These are phyloP conservation scores for Phaetusa simplex DNA, from an alignment of 2,113 vertebrate species.

Conservation along the genomic window DNA sequence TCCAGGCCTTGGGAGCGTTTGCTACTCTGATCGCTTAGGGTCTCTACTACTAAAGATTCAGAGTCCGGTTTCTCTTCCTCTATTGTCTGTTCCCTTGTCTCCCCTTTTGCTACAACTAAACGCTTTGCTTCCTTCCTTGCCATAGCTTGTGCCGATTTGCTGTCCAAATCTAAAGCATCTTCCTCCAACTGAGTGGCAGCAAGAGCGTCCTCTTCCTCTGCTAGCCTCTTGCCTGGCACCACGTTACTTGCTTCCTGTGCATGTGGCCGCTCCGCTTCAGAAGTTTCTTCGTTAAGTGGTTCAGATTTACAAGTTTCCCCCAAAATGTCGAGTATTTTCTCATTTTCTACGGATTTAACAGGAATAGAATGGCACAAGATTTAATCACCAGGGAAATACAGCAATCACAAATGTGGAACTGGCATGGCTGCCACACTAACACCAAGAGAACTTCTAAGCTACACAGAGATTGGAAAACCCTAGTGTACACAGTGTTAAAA, in stretches of 20 bases:
- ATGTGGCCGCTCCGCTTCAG: conserved; percentile 79
- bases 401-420: conserved; percentile 95
- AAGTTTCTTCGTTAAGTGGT: conserved; percentile 90
- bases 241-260: conserved; percentile 87
- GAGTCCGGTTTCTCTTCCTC: conserved; percentile 83
- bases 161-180: conserved; percentile 83
- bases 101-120: conserved; percentile 82
- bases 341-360: conserved; percentile 99
- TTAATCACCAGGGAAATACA: conserved; percentile 99
- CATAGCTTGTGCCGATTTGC: conserved; percentile 75
- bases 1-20: conserved; percentile 80
- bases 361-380: conserved; percentile 99
- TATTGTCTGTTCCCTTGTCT: conserved; percentile 77
- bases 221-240: conserved; percentile 79
- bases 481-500: conserved; percentile 54
- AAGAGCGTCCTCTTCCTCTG: conserved; percentile 89
- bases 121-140: conserved; percentile 80
- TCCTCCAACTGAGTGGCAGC: conserved; percentile 78
- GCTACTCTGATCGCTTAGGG: conserved; percentile 82
- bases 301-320: conserved; percentile 98
- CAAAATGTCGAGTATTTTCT: conserved; percentile 97
- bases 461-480: conserved; percentile 84
- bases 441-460: conserved; percentile 83
- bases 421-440: conserved; percentile 91
- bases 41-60: conserved; percentile 81